phyloP scores from a whole-genome alignment of 35 echinoderm and acorn worm genomes.

The Diadema setosum region DNA sequence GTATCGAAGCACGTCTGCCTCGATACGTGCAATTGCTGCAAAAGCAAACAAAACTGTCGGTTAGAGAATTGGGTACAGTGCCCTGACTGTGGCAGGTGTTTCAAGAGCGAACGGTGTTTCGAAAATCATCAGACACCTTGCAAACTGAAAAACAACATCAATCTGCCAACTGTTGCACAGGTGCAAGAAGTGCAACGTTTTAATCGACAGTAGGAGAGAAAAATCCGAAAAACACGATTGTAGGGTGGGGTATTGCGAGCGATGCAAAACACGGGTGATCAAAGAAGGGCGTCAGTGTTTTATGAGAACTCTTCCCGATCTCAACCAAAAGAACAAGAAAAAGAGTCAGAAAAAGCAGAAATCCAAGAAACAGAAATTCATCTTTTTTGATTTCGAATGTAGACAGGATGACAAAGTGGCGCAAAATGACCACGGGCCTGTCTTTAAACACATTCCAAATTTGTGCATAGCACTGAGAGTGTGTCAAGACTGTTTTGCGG shows the following conservation, averaged over 20 bases:
- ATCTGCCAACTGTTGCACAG: too few species aligned
- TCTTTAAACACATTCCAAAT: conserved; percentile 50
- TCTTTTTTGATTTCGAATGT: conserved; percentile 83
- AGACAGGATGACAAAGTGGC: conserved; percentile 2
- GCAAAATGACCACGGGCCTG: not conserved
- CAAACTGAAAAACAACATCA: too few species aligned
- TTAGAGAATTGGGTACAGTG: too few species aligned
- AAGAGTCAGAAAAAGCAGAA: not conserved
- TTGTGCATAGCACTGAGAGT: conserved; percentile 42
- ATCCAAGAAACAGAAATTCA: not conserved
- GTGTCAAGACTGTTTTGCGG: conserved; percentile 16
- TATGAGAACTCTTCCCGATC: not conserved
- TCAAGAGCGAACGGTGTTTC: too few species aligned
- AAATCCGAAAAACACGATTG: not conserved
- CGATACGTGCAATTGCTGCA: too few species aligned
- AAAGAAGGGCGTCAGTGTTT: conserved; percentile 3
- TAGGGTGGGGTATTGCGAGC: not conserved
- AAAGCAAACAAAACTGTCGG: too few species aligned
- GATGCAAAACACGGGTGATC: not conserved
- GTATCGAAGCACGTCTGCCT: too few species aligned
- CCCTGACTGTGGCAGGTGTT: too few species aligned
- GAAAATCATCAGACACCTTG: too few species aligned
- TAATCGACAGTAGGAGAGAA: too few species aligned
- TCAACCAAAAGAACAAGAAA: not conserved
- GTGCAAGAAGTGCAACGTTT: too few species aligned